Evolutionary conservation across 2,113 vertebrate species (phyloP).

Genomic region (Dipodomys ordii): DNA sequence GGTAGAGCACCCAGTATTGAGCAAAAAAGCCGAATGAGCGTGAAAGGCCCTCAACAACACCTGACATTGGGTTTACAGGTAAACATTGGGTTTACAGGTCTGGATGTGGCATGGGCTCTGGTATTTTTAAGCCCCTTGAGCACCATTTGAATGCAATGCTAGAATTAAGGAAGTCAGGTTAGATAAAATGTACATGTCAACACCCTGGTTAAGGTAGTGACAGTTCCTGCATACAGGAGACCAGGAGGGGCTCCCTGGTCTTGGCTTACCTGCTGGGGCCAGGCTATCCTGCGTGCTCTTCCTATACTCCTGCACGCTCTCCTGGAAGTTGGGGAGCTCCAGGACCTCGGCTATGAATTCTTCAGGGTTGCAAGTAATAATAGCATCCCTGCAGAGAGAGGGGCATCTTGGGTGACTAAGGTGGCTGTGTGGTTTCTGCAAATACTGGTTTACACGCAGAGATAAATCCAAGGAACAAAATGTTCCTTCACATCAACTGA

Average conservation of each 20-base stretch:
- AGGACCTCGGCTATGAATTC: conserved; percentile 92
- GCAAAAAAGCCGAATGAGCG: too few species aligned
- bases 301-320: conserved; percentile 90
- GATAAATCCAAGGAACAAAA: neutral
- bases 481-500: neutral
- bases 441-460: neutral
- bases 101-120: too few species aligned
- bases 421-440: rapidly evolving
- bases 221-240: too few species aligned
- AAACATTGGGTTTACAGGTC: neutral
- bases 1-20: too few species aligned
- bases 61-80: neutral
- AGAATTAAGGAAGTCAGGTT: neutral
- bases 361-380: conserved; percentile 86
- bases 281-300: conserved; percentile 68
- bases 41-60: neutral
- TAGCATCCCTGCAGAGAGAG: conserved; percentile 89
- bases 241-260: neutral
- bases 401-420: neutral
- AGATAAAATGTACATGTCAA: too few species aligned
- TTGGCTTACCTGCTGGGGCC: conserved; percentile 58
- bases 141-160: neutral
- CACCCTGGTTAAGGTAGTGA: rapidly evolving
- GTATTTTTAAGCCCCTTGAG: neutral
- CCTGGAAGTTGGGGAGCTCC: conserved; percentile 92